Evolutionary conservation across 2,113 vertebrate species (phyloP).

Genomic region (Ceratotherium simum): DNA sequence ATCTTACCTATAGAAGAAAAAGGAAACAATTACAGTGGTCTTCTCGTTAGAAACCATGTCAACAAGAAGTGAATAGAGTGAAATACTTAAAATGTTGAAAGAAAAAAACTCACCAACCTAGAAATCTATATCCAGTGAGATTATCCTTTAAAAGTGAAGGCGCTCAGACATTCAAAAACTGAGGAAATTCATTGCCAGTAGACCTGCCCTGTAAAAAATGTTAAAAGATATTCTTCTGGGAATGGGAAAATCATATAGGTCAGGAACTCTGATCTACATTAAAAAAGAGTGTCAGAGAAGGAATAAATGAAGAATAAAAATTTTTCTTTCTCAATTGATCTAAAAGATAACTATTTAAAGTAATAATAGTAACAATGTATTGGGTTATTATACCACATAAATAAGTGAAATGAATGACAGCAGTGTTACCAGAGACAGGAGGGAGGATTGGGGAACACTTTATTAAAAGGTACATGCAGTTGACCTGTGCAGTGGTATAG

Average conservation of each 20-base stretch:
- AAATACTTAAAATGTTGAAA: constrained; percentile 2
- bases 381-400: neutral
- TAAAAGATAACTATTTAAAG: neutral
- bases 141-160: constrained; percentile 10
- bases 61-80: neutral
- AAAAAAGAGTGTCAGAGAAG: neutral
- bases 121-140: neutral
- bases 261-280: neutral
- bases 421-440: neutral
- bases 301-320: constrained; percentile 37
- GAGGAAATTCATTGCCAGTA: neutral
- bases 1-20: neutral
- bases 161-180: neutral
- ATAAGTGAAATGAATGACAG: neutral
- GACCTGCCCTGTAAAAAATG: neutral
- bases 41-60: neutral
- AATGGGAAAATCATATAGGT: neutral
- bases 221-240: neutral
- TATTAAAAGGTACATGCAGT: neutral
- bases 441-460: neutral
- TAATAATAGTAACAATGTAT: neutral
- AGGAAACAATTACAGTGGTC: neutral
- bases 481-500: neutral
- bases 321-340: constrained; percentile 7
- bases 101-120: neutral